Evolutionary conservation across 2,797 vertebrate genomes (phyloP).

Genomic region (Spinibarbus caldwelli): DNA sequence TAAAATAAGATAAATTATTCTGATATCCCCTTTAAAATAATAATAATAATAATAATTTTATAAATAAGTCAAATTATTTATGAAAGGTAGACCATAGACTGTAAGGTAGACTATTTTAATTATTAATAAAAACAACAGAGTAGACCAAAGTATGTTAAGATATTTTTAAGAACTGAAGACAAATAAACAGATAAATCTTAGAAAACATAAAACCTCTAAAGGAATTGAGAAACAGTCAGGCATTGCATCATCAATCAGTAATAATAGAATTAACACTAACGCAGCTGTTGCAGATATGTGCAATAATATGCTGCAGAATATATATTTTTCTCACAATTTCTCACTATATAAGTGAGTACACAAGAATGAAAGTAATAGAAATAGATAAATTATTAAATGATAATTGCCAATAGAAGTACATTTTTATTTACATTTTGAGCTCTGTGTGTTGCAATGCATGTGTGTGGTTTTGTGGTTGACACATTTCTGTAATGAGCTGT

Average conservation of each 20-base stretch:
- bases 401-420: not conserved
- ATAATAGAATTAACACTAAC: not conserved
- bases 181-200: not conserved
- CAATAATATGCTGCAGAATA: no score
- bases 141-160: not conserved
- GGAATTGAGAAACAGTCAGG: not conserved
- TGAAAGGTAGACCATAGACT: not conserved
- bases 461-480: slow-evolving; percentile 31
- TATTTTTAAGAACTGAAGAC: no score
- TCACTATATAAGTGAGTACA: not conserved
- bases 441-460: not conserved
- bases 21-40: not conserved
- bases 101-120: not conserved
- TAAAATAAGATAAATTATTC: not conserved
- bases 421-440: not conserved
- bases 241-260: not conserved
- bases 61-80: not conserved
- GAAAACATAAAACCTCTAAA: not conserved
- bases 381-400: not conserved
- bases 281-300: no score
- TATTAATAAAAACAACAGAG: not conserved
- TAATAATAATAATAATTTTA: not conserved
- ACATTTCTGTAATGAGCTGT: not conserved
- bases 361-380: not conserved
- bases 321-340: not conserved